phyloP scores from a whole-genome alignment of 2,888 invertebrate species.

The Mycogona germanica region DNA sequence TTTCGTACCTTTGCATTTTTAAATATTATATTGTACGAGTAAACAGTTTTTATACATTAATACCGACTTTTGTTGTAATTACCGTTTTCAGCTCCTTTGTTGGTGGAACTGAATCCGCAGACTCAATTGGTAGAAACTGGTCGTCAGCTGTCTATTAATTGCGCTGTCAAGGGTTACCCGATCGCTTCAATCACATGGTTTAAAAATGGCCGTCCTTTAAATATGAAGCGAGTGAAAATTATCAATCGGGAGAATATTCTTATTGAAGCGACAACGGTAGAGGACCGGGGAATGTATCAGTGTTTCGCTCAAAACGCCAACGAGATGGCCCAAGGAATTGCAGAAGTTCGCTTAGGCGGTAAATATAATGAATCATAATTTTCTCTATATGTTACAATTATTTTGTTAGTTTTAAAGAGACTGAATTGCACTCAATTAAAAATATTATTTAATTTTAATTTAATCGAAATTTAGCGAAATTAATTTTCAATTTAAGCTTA shows the following conservation, averaged over 20 bases:
- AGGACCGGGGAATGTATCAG: conserved; percentile 15
- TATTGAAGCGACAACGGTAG: conserved; percentile 2
- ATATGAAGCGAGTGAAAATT: neutral
- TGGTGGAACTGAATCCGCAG: neutral
- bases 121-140: conserved; percentile 3
- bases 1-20: too few relatives aligned
- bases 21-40: too few relatives aligned
- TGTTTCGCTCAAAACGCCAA: conserved; percentile 9
- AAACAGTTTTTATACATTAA: too few relatives aligned
- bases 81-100: neutral
- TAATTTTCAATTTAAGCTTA: too few relatives aligned
- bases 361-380: too few relatives aligned
- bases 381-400: too few relatives aligned
- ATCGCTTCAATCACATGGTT: conserved; percentile 4
- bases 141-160: neutral
- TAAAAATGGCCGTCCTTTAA: conserved; percentile 8
- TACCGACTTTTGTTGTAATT: too few relatives aligned
- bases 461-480: too few relatives aligned
- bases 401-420: too few relatives aligned
- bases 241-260: conserved; percentile 1
- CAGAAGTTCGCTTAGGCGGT: conserved; percentile 13
- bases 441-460: too few relatives aligned
- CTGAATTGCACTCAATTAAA: too few relatives aligned
- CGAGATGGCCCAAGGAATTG: conserved; percentile 9
- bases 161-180: neutral